Evolutionary conservation across 1,140 invertebrate species (phyloP), one percentile per base, ranked within the genome.

Genomic region (Bombus affinis): DNA sequence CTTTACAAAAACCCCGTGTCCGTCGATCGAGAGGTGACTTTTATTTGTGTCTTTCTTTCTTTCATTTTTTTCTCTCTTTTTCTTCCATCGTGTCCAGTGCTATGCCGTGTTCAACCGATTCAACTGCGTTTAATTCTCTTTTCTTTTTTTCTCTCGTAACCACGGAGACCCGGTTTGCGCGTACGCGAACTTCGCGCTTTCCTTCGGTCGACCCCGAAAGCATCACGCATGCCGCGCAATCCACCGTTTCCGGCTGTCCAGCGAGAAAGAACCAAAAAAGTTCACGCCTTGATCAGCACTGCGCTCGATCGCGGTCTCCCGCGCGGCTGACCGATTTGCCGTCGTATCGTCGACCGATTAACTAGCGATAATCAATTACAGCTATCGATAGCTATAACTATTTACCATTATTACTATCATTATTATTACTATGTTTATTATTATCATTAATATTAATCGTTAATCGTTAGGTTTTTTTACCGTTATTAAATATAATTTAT

Each of bases 401-500:
- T 91, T 85, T 88, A 86, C 79, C 53, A 78, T 83, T 88, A 87
- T 86, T 91, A 91, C 72, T 90, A 87, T 85, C 88, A 79, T 83
- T 90, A 81, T 85, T 92, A 91, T 91, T 94, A 93, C 88, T 92
- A 93, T 92, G 92, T 91, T 86, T 84, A 80, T 90, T 91, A 81
- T 91, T 92, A 92, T 91, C 85, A 81, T 86, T 92, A 92, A 81
- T 90, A 88, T 85, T 92, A 47, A 87, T 89, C 91, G 89, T 88
- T 92, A 91, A 89, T 91, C 94, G 92, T 89, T 92, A 78, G 75
- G 65, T 66, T 92, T 92, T 93, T 84, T 92, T 90, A 91, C 90
- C 86, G 88, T 93, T 93, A 92, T 93, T 94, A 94, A 93, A 94
- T 93, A 92, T 94, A 94, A 89, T 94, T 93, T 93, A 94, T 94